Conservation (phyloP, 1,140 invertebrate species). For the Heterodera schachtii region DNA sequence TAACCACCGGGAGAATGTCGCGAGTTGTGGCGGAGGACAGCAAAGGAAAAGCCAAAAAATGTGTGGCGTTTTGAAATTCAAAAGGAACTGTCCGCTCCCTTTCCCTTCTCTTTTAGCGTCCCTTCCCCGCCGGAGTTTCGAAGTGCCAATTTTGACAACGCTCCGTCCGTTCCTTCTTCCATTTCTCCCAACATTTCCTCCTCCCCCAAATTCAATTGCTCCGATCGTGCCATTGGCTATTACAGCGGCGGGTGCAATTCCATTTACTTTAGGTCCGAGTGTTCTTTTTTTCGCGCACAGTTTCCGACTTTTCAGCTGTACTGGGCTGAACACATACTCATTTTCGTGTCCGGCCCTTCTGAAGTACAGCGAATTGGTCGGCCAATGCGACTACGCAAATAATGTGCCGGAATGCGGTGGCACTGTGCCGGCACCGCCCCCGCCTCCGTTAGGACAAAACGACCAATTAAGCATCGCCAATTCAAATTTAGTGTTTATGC, state of each 20-base stretch:
- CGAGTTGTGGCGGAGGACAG: constrained; percentile 12
- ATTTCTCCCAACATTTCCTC: background rate
- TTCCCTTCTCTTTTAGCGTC: too few relatives aligned
- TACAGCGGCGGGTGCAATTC: constrained; percentile 13
- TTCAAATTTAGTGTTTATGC: background rate
- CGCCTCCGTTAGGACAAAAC: constrained; percentile 7
- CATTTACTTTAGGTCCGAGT: constrained; percentile 8
- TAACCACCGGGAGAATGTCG: constrained; percentile 13
- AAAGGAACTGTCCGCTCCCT: background rate
- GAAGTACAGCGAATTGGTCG: constrained; percentile 11
- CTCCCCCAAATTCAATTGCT: constrained; percentile 18
- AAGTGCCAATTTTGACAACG: too few relatives aligned
- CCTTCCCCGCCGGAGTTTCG: too few relatives aligned
- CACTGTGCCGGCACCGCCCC: background rate
- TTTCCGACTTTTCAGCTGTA: constrained; percentile 14
- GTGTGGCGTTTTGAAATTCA: background rate
- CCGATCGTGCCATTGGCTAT: constrained; percentile 28
- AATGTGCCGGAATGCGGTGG: constrained; percentile 31
- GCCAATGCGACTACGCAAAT: constrained; percentile 24
- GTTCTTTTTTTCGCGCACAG: background rate
- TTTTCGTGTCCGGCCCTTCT: constrained; percentile 17
- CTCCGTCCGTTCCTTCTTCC: too few relatives aligned
- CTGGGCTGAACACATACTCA: constrained; percentile 1
- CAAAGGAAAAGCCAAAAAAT: background rate
- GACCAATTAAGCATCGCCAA: background rate